Evolutionary conservation across 1,140 invertebrate genomes (phyloP).

Genomic region (Brachionus paranguensis): DNA sequence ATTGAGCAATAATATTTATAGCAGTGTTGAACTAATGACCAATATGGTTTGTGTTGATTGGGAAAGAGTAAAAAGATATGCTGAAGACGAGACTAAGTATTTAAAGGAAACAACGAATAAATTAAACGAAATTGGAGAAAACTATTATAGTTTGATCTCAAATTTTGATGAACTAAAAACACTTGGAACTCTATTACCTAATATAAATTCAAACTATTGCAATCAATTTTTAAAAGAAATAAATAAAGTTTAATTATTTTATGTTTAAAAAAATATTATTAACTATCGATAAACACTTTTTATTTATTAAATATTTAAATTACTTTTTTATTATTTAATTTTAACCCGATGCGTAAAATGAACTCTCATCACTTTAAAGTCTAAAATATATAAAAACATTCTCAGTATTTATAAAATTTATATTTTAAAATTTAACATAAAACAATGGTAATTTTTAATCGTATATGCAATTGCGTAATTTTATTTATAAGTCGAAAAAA

Average conservation of each 20-base stretch:
- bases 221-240: slow-evolving; percentile 1
- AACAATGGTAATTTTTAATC: too few relatives aligned
- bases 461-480: background rate
- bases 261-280: too few relatives aligned
- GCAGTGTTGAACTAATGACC: background rate
- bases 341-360: too few relatives aligned
- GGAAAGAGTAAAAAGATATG: slow-evolving; percentile 5
- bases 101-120: background rate
- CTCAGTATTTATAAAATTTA: too few relatives aligned
- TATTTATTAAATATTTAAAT: too few relatives aligned
- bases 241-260: background rate
- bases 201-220: background rate
- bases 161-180: slow-evolving; percentile 21
- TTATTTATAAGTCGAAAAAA: background rate
- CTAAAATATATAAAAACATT: too few relatives aligned
- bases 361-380: too few relatives aligned
- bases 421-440: too few relatives aligned
- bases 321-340: too few relatives aligned
- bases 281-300: too few relatives aligned
- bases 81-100: background rate
- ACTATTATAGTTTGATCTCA: slow-evolving; percentile 9
- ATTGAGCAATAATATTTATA: background rate
- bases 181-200: background rate
- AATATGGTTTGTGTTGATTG: background rate
- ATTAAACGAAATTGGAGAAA: slow-evolving; percentile 26